A percentile compares a stretch with the other conserved stretches of the same genome.
Evolutionary conservation across 2,888 invertebrate species (phyloP).

Genomic region (Acanthosoma haemorrhoidale): DNA sequence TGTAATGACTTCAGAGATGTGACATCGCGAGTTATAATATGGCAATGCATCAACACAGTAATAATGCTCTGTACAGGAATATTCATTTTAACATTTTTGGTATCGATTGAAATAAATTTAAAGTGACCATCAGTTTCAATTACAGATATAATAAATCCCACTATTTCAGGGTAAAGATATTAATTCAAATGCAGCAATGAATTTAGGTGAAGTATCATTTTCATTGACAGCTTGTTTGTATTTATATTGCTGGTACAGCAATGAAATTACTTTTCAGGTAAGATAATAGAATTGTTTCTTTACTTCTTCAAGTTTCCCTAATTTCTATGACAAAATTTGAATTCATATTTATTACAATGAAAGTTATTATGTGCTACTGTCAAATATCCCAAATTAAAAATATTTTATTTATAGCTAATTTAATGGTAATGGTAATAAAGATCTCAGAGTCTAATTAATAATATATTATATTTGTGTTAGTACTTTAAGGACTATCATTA

Average conservation of each 20-base stretch:
- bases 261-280: conserved; percentile 36
- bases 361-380: too few relatives aligned
- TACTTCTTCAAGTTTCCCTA: too few relatives aligned
- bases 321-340: too few relatives aligned
- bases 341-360: too few relatives aligned
- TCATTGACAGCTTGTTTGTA: conserved; percentile 28
- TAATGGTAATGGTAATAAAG: too few relatives aligned
- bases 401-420: too few relatives aligned
- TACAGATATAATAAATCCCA: neutral
- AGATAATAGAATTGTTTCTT: too few relatives aligned
- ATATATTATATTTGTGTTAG: too few relatives aligned
- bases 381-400: too few relatives aligned
- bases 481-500: too few relatives aligned
- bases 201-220: conserved; percentile 12
- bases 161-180: neutral
- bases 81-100: conserved; percentile 31
- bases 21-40: conserved; percentile 23
- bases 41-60: conserved; percentile 33
- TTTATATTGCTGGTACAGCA: conserved; percentile 35
- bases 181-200: conserved; percentile 7
- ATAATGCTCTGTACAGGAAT: conserved; percentile 34
- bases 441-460: too few relatives aligned
- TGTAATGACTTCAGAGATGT: conserved; percentile 15
- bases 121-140: neutral
- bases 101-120: too few relatives aligned